Percentiles rank a stretch among this genome's conserved stretches.
Evolutionary conservation across 2,888 invertebrate species (phyloP).

Genomic region (Sympetrum striolatum): DNA sequence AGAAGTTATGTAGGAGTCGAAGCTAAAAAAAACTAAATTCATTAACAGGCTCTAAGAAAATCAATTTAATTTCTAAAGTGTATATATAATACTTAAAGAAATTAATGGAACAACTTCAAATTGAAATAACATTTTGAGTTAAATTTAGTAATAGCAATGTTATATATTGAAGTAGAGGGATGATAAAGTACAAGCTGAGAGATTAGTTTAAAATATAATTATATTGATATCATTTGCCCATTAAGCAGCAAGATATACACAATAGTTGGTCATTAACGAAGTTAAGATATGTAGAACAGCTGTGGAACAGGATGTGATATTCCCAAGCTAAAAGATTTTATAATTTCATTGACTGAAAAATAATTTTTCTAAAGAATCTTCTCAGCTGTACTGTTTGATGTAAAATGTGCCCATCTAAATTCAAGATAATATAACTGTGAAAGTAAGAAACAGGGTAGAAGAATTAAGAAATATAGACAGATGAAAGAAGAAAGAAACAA

Average conservation of each 20-base stretch:
- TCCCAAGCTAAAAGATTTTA: no score
- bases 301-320: no score
- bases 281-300: no score
- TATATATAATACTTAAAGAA: background rate
- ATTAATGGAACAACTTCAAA: background rate
- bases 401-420: background rate
- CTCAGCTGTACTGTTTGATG: background rate
- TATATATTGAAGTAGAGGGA: background rate
- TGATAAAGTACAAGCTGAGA: background rate
- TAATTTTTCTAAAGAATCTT: background rate
- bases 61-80: no score
- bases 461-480: constrained; percentile 2
- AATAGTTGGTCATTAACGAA: no score
- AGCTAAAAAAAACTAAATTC: no score
- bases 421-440: no score
- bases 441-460: background rate
- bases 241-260: no score
- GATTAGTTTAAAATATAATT: background rate
- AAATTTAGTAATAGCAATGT: background rate
- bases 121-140: background rate
- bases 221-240: no score
- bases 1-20: no score
- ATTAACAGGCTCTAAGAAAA: background rate
- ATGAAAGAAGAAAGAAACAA: constrained; percentile 22
- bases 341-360: no score